Evolutionary conservation across 1,140 invertebrate genomes (phyloP).

Genomic region (Calephelis nemesis): DNA sequence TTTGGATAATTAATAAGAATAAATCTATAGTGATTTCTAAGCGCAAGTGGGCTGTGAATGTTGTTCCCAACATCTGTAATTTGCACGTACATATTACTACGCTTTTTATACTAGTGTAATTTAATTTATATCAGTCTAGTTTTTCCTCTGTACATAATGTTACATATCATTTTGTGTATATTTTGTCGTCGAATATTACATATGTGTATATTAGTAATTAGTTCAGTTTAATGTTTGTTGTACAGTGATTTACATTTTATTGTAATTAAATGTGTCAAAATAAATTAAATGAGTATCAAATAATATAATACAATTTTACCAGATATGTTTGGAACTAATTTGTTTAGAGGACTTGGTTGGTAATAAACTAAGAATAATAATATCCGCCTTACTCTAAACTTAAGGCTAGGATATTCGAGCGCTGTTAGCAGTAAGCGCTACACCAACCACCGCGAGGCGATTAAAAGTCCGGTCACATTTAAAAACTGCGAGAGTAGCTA

Average conservation of each 20-base stretch:
- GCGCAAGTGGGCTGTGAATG: constrained; percentile 16
- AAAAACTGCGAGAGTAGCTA: too few species aligned
- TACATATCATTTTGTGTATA: constrained; percentile 13
- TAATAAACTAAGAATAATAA: too few species aligned
- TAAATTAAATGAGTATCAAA: not conserved
- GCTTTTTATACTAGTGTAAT: constrained; percentile 7
- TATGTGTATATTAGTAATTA: constrained; percentile 15
- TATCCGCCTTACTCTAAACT: too few species aligned
- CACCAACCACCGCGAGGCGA: too few species aligned
- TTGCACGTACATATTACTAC: constrained; percentile 11
- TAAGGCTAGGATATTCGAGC: too few species aligned
- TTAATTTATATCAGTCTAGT: constrained; percentile 1
- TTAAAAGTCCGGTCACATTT: too few species aligned
- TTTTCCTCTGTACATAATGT: constrained; percentile 9
- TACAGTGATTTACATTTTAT: constrained; percentile 14
- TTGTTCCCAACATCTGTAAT: constrained; percentile 11
- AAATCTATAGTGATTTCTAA: constrained; percentile 1
- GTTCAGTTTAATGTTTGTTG: not conserved
- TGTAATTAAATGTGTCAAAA: constrained; percentile 10
- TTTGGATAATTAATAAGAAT: not conserved
- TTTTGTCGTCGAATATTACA: constrained; percentile 12
- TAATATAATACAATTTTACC: not conserved
- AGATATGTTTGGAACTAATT: not conserved
- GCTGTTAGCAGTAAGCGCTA: too few species aligned
- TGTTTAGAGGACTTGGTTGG: too few species aligned